Base-by-base conservation (phyloP, 2,888 invertebrate genomes). In the Sarcophaga carnaria region DNA sequence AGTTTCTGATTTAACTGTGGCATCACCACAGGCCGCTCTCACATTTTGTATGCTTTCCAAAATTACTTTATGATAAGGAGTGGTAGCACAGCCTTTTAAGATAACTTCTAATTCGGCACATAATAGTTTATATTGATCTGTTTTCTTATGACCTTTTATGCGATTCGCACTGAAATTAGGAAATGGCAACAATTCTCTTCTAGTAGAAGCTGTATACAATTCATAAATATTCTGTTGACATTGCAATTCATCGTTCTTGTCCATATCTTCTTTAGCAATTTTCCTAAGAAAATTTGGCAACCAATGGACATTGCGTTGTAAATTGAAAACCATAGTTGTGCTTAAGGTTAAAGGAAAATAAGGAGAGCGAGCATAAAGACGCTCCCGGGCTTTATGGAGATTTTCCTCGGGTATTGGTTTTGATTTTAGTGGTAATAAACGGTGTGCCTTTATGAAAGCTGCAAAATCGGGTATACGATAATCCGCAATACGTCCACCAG, bases 401-500 rank as follows among this genome's bases (percentile, higher is more conserved):
- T 91, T 90, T 78, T 92, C 91, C 80, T 91, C 90, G 0, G 91
- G 90, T 67, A 90, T 90, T 2, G 91, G 81, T 62, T 90, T 90
- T 0, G 95, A 94, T 89, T 96, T 96, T 0, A 96, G 91, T 0
- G 98, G 98, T 5, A 96, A 95, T 87, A 99, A 92, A 78, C 96
- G 95, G 92, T 98, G 97, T 89, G 96, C 96, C 91, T 97, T 97
- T 95, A 99, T 97, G 60, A 99, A 94, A 10, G 96, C 95, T 0
- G 98, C 98, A 93, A 99, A 98, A 93, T 99, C 98, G 93, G 96
- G 94, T 88, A 96, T 95, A 83, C 96, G 92, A 92, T 99, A 99
- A 93, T 99, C 99, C 0, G 98, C 97, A 64, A 99, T 97, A 64
- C 98, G 94, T 0, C 99, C 99, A 0, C 99, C 99, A 60, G 97